A percentile compares a stretch with the other conserved stretches of the same genome.
Evolutionary conservation across 2,888 invertebrate species (phyloP).

Genomic region (Conistra vaccinii): DNA sequence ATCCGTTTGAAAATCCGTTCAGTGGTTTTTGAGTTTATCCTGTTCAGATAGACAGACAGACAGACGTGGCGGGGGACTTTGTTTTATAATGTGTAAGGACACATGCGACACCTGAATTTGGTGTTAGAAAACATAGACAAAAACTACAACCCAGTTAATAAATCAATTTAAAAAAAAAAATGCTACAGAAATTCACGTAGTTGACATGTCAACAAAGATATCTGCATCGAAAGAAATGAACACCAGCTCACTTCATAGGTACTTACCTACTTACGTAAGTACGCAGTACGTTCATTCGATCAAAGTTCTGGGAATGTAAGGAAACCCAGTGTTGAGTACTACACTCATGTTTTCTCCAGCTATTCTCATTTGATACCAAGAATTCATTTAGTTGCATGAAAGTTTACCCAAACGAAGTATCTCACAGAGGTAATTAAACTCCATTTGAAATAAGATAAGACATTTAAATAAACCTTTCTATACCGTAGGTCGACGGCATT

Average conservation of each 20-base stretch:
- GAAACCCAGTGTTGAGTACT: slow-evolving; percentile 9
- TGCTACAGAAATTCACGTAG: no score
- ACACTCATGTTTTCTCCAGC: slow-evolving; percentile 1
- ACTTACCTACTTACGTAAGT: background rate
- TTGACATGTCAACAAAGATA: background rate
- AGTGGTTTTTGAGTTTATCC: no score
- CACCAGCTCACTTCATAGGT: background rate
- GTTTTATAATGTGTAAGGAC: no score
- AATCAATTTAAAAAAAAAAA: background rate
- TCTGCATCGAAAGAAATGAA: background rate
- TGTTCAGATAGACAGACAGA: no score
- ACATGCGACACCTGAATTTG: background rate
- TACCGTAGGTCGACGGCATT: no score
- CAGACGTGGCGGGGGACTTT: no score
- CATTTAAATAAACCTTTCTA: no score
- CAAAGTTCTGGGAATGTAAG: slow-evolving; percentile 21
- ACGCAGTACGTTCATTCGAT: slow-evolving; percentile 6
- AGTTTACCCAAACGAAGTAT: background rate
- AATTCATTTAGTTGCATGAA: slow-evolving; percentile 7
- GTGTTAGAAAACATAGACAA: background rate
- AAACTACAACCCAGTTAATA: background rate
- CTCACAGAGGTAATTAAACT: slow-evolving; percentile 1
- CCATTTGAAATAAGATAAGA: no score
- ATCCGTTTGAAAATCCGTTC: no score
- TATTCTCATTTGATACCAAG: background rate